These are phyloP conservation scores for Pyralis farinalis DNA, from an alignment of 2,888 invertebrate genomes.

Conservation along the genomic window DNA sequence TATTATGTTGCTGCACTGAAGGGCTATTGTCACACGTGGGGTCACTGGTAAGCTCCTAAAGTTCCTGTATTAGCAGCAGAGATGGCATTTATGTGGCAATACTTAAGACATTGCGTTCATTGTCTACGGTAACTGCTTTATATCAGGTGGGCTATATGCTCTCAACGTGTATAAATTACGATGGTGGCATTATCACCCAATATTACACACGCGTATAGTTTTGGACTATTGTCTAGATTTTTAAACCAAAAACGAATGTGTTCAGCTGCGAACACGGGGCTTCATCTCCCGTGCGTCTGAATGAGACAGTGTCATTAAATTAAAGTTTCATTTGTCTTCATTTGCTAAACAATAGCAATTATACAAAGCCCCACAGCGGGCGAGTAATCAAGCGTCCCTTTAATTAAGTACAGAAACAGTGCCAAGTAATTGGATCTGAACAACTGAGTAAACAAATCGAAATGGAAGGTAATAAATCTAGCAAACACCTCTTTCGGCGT, in stretches of 20 bases:
- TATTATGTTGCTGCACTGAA: too few species aligned
- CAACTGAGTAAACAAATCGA: slow-evolving; percentile 81
- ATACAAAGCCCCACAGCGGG: slow-evolving; percentile 80
- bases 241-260: not conserved
- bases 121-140: too few species aligned
- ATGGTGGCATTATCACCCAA: too few species aligned
- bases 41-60: too few species aligned
- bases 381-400: slow-evolving; percentile 81
- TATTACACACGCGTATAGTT: too few species aligned
- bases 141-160: too few species aligned
- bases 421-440: slow-evolving; percentile 81
- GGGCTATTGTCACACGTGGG: too few species aligned
- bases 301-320: slow-evolving; percentile 79
- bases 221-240: too few species aligned
- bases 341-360: slow-evolving; percentile 82
- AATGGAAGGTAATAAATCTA: slow-evolving; percentile 79
- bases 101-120: too few species aligned
- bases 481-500: slow-evolving; percentile 74
- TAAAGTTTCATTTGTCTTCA: slow-evolving; percentile 82
- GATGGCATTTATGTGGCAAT: too few species aligned
- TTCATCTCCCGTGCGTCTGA: slow-evolving; percentile 66
- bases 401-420: slow-evolving; percentile 81
- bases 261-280: slow-evolving; percentile 42
- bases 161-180: too few species aligned
- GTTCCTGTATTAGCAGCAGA: too few species aligned